phyloP scores from a whole-genome alignment of 2,888 invertebrate genomes.

The Aporophyla lueneburgensis region DNA sequence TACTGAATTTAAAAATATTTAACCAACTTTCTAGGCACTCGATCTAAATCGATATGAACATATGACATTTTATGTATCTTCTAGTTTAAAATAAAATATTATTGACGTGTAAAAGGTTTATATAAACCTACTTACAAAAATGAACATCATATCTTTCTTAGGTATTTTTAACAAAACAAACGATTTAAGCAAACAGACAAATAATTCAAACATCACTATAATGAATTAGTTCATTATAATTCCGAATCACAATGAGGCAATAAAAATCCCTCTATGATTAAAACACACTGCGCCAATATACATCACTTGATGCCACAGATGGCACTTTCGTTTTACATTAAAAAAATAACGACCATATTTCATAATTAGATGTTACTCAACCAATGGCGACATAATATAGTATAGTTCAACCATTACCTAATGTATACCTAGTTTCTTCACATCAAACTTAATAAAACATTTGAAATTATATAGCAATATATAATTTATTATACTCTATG shows the following conservation, averaged over 20 bases:
- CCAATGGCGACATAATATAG: slow-evolving; percentile 46
- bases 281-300: slow-evolving; percentile 28
- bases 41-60: too few species aligned
- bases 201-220: neutral
- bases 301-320: slow-evolving; percentile 41
- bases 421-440: slow-evolving; percentile 58
- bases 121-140: neutral
- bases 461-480: slow-evolving; percentile 61
- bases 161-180: neutral
- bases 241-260: slow-evolving; percentile 21
- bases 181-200: neutral
- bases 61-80: too few species aligned
- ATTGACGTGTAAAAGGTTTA: neutral
- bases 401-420: slow-evolving; percentile 61
- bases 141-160: neutral
- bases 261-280: slow-evolving; percentile 17
- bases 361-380: slow-evolving; percentile 61
- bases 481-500: slow-evolving; percentile 65
- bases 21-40: too few species aligned
- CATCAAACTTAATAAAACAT: slow-evolving; percentile 47
- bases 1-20: too few species aligned
- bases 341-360: slow-evolving; percentile 53
- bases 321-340: slow-evolving; percentile 51
- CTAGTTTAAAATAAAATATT: neutral
- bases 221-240: slow-evolving; percentile 3